Conservation (phyloP, 2,888 invertebrate species). For the Andrena hattorfiana region DNA sequence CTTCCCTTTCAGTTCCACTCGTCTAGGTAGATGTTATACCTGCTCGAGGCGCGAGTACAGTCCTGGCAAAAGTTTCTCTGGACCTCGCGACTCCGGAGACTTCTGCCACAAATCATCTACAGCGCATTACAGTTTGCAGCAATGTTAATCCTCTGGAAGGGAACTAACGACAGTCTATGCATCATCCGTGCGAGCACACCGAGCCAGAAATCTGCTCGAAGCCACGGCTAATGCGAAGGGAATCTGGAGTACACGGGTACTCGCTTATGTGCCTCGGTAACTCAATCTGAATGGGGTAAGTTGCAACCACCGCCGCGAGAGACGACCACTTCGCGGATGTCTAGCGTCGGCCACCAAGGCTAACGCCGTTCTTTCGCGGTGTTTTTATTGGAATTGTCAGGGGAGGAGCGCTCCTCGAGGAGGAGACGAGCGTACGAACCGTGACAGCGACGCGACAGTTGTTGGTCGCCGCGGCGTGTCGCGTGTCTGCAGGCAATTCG, state of each 20-base stretch:
- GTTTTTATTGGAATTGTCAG: conserved; percentile 43
- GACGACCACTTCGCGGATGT: conserved; percentile 29
- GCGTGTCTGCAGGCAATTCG: conserved; percentile 58
- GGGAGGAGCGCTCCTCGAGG: conserved; percentile 10
- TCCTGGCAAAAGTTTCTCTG: conserved; percentile 50
- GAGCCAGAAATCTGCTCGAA: no score
- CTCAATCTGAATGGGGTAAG: conserved; percentile 12
- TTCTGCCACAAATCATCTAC: no score
- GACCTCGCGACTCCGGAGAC: background rate
- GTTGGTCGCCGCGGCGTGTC: conserved; percentile 25
- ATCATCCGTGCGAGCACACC: no score
- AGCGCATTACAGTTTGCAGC: no score
- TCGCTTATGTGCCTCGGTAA: conserved; percentile 3
- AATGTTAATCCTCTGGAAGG: no score
- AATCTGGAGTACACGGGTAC: background rate
- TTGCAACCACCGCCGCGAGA: conserved; percentile 4
- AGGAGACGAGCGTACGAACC: conserved; percentile 22
- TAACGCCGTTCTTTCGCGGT: conserved; percentile 49
- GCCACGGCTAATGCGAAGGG: background rate
- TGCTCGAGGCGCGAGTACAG: conserved; percentile 54
- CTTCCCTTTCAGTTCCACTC: conserved; percentile 71
- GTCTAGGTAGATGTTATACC: conserved; percentile 67
- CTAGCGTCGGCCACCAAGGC: conserved; percentile 46
- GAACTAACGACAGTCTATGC: no score
- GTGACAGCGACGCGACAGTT: conserved; percentile 20